Conservation (phyloP, 1,140 invertebrate genomes). For the Pemphigus obesinymphae region DNA sequence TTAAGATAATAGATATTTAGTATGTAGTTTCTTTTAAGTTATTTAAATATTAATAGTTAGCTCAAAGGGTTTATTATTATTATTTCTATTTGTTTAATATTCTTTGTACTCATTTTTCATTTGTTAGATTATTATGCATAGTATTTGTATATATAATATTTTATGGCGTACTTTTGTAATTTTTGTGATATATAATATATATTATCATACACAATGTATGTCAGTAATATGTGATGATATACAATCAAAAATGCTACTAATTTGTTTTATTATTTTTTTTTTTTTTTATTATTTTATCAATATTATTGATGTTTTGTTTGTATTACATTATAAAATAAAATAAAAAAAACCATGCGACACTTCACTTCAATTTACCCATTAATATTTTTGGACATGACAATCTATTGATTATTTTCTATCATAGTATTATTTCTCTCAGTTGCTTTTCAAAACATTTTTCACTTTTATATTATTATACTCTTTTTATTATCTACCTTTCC, state of each 20-base stretch:
- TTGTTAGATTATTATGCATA: conserved; percentile 1
- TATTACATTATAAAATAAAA: neutral
- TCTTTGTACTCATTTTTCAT: neutral
- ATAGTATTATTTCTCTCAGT: neutral
- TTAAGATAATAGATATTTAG: neutral
- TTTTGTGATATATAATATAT: neutral
- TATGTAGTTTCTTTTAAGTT: neutral
- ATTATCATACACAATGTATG: neutral
- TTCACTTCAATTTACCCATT: neutral
- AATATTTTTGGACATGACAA: neutral
- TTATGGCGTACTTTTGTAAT: neutral
- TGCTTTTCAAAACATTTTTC: neutral
- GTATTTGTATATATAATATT: neutral
- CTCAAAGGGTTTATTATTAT: conserved; percentile 16
- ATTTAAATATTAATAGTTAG: neutral
- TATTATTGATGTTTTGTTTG: neutral
- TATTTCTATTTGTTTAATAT: neutral
- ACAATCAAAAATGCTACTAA: neutral
- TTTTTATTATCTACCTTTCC: neutral
- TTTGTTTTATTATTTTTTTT: neutral
- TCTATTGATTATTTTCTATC: neutral
- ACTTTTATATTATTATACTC: neutral
- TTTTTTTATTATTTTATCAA: neutral
- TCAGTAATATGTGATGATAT: conserved; percentile 5
- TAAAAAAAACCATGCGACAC: neutral